A percentile compares a stretch with the other conserved stretches of the same genome.
Evolutionary conservation across 2,888 invertebrate genomes (phyloP).

Genomic region (Hirudinaria manillensis): DNA sequence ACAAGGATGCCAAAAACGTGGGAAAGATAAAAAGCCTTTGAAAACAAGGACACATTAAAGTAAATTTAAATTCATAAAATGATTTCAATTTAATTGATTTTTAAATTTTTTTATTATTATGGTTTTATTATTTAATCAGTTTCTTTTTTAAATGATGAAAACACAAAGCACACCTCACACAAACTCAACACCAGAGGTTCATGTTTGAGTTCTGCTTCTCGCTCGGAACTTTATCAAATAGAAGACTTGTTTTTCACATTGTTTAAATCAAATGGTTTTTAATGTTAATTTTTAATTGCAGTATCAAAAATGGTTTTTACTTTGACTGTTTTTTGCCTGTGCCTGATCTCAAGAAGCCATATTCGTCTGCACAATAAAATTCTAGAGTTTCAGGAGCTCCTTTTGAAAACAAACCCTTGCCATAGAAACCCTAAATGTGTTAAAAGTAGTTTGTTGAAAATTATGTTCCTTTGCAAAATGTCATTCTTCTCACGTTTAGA

Average conservation of each 20-base stretch:
- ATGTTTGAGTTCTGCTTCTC: background rate
- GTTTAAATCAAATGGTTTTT: no score
- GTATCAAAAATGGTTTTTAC: background rate
- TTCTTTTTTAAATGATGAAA: no score
- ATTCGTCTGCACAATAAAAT: background rate
- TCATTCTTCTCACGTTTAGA: conserved; percentile 18
- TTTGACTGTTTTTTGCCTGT: background rate
- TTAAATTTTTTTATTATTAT: background rate
- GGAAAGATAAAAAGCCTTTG: conserved; percentile 39
- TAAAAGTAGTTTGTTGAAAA: background rate
- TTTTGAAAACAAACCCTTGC: conserved; percentile 34
- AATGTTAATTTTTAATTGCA: no score
- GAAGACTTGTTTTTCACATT: no score
- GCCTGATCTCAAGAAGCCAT: background rate
- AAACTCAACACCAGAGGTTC: conserved; percentile 17
- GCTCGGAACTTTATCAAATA: no score
- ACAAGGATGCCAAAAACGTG: conserved; percentile 38
- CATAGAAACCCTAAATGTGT: conserved; percentile 35
- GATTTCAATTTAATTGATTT: no score
- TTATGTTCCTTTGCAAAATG: background rate
- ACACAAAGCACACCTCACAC: conserved; percentile 13
- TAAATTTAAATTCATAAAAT: no score
- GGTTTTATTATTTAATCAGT: no score
- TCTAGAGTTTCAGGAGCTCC: conserved; percentile 28
- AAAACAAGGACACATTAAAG: background rate